These are phyloP conservation scores for Trachurus trachurus DNA, from an alignment of 2,797 vertebrate genomes.

Conservation along the genomic window DNA sequence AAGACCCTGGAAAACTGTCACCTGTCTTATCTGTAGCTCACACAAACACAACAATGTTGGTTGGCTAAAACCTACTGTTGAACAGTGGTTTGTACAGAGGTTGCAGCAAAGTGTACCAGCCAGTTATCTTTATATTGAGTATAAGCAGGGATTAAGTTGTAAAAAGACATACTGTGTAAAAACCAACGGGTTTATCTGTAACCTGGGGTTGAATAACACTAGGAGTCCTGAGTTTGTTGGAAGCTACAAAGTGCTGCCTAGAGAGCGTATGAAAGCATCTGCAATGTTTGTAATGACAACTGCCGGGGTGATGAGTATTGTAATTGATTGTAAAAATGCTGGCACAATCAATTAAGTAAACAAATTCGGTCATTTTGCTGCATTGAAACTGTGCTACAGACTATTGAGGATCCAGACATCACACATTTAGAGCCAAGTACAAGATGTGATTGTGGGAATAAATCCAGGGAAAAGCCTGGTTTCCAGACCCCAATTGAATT, in stretches of 20 bases:
- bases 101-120: not conserved
- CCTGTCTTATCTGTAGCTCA: not conserved
- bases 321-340: not conserved
- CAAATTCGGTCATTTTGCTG: not conserved
- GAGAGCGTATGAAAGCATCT: not conserved
- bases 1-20: not conserved
- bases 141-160: not conserved
- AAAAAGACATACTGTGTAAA: not conserved
- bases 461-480: constrained; percentile 9
- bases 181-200: not conserved
- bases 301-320: not conserved
- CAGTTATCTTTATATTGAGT: not conserved
- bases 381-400: not conserved
- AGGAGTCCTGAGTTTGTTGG: not conserved
- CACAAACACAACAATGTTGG: not conserved
- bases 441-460: constrained; percentile 13
- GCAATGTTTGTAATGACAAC: not conserved
- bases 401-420: constrained; percentile 3
- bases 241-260: too few relatives aligned
- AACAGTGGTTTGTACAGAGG: not conserved
- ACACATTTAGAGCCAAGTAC: constrained; percentile 5
- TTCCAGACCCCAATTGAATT: not conserved
- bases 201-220: not conserved
- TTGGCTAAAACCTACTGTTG: not conserved
- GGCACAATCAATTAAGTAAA: not conserved